A percentile compares a stretch with the other conserved stretches of the same genome.
phyloP scores from a whole-genome alignment of 2,113 vertebrate genomes.

The Crotalus viridis region DNA sequence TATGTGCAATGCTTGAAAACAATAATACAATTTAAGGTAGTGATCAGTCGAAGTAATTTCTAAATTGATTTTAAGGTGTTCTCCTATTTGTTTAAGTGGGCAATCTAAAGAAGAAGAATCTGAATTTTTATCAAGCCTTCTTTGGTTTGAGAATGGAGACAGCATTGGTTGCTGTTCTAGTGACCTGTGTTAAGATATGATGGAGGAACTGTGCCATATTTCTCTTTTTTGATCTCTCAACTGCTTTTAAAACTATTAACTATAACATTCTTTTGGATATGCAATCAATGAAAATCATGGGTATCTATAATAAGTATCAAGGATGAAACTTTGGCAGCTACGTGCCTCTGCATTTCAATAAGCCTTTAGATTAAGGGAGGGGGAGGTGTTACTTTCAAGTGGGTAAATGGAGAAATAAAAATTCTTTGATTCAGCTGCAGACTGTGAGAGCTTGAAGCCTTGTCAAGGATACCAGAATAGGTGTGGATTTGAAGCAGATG shows the following conservation, averaged over 20 bases:
- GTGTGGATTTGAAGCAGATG: no score
- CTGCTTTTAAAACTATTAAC: background rate
- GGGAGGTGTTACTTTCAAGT: no score
- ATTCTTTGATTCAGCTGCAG: no score
- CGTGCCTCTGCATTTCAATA: no score
- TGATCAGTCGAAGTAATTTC: background rate
- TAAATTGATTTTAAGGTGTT: background rate
- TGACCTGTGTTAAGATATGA: background rate
- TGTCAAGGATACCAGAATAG: no score
- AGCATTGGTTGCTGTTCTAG: background rate
- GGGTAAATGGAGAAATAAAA: no score
- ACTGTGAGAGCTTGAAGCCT: no score
- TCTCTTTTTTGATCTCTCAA: background rate
- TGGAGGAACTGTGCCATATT: background rate
- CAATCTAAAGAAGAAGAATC: background rate
- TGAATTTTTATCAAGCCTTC: background rate
- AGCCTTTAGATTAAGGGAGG: no score
- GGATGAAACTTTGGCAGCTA: no score
- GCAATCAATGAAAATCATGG: background rate
- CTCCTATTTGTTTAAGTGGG: no score
- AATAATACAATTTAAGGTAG: background rate
- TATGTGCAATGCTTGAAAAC: background rate
- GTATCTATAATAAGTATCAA: background rate
- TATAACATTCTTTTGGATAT: background rate
- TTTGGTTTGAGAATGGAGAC: background rate